Percentiles rank a stretch among this genome's conserved stretches.
phyloP scores from a whole-genome alignment of 2,888 invertebrate genomes.

The Tuta absoluta region DNA sequence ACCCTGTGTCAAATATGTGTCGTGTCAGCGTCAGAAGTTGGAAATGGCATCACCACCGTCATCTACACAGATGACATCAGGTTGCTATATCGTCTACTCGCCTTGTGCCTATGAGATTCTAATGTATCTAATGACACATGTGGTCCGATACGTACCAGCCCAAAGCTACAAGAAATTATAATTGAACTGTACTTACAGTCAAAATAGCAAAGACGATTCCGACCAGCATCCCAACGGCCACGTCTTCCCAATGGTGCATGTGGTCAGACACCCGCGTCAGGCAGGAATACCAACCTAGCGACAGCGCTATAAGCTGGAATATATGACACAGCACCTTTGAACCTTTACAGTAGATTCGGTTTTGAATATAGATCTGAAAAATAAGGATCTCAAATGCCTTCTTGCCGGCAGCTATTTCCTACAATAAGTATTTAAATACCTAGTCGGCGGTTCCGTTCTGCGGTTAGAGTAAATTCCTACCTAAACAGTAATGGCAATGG shows the following conservation, averaged over 20 bases:
- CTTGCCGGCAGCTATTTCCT: no score
- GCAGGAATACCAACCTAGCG: slow-evolving; percentile 87
- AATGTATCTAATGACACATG: no score
- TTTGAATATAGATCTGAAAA: slow-evolving; percentile 88
- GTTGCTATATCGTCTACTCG: no score
- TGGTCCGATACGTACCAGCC: not conserved
- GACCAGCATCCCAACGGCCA: slow-evolving; percentile 86
- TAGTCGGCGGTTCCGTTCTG: no score
- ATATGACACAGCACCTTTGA: slow-evolving; percentile 87
- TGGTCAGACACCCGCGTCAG: slow-evolving; percentile 91
- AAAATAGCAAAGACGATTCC: slow-evolving; percentile 80
- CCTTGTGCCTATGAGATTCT: no score
- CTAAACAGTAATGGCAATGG: no score
- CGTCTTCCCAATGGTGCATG: slow-evolving; percentile 96
- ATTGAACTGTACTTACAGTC: slow-evolving; percentile 61
- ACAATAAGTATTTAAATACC: no score
- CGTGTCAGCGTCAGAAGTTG: no score
- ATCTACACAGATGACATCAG: no score
- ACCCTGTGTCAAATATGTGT: no score
- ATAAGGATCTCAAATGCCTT: not conserved
- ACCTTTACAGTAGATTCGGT: slow-evolving; percentile 86
- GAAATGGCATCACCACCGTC: no score
- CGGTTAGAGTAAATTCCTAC: no score
- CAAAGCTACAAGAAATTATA: not conserved
- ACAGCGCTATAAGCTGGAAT: slow-evolving; percentile 85